Base-by-base conservation (phyloP, 1,140 invertebrate genomes). In the Hormaphis cornu region DNA sequence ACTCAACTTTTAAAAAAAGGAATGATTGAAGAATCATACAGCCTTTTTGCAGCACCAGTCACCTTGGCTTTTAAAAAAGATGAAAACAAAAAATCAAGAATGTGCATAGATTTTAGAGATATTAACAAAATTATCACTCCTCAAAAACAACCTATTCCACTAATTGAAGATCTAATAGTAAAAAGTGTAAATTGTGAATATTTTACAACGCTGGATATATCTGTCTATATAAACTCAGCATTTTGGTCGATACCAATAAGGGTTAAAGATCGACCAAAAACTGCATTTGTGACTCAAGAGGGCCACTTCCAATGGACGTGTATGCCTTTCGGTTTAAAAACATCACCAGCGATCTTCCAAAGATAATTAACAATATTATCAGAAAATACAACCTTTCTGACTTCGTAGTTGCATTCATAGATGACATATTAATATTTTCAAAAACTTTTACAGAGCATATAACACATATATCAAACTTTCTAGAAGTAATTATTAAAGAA, bases 321-420 rank as follows among this genome's bases (percentile, higher is more conserved):
- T 56, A 46, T 77, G 61, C 74, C 75, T 7, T 76, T 76, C 71
- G 75, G 76, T 0, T 71, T 76, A 24, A 76, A 77, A 70, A 72
- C 72, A 79, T 2, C 80, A 78, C 2, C 80, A 77, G 10, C 76
- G 79, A 10, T 81, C 77, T 74, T 76, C 80, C n/a, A 81, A 79
- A 69, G 79, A 44, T 72, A 74, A 37, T 52, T 75, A 63, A 42
- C 14, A 33, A 53, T n/a, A 58, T 44, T 24, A 16, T 70, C 53
- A 52, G 63, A 18, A 72, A 70, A 37, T 46, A 70, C 24, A 71
- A 26, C 71, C 59, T 35, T 14, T 63, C 33, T 6, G 48, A 61
- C 28, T 73, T 73, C 30, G 33, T 35, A 16, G 69, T 61, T 35
- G 72, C 72, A 20, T 74, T 71, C n/a, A 73, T 73, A 14, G 72